Conservation (phyloP, 2,888 invertebrate species). For the Tipula unca region DNA sequence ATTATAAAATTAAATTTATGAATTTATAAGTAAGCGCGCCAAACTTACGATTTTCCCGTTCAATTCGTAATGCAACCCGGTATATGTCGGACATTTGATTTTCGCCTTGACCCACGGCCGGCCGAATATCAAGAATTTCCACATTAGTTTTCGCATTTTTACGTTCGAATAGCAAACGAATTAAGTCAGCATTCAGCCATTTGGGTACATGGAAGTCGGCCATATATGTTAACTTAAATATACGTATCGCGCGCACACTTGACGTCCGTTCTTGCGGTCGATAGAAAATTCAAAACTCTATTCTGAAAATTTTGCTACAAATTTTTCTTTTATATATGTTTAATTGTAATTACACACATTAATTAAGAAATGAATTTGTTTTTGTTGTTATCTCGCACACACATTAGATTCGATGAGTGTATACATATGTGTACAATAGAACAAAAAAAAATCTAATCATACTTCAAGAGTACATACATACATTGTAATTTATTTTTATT, state of each 20-base stretch:
- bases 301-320: background rate
- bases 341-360: background rate
- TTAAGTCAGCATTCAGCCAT: background rate
- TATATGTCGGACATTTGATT: constrained; percentile 14
- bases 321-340: background rate
- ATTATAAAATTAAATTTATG: background rate
- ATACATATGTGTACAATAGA: background rate
- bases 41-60: background rate
- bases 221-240: background rate
- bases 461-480: background rate
- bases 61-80: background rate
- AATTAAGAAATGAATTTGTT: background rate
- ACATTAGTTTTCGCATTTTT: background rate
- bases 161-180: background rate
- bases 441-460: background rate
- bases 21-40: background rate
- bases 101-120: background rate
- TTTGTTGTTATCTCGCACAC: background rate
- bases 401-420: background rate
- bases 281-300: background rate
- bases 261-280: background rate
- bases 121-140: background rate
- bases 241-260: background rate
- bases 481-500: background rate
- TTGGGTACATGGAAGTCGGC: background rate